A percentile compares a stretch with the other conserved stretches of the same genome.
Conservation (phyloP, 2,113 vertebrate genomes). For the Cranoglanis bouderius region DNA sequence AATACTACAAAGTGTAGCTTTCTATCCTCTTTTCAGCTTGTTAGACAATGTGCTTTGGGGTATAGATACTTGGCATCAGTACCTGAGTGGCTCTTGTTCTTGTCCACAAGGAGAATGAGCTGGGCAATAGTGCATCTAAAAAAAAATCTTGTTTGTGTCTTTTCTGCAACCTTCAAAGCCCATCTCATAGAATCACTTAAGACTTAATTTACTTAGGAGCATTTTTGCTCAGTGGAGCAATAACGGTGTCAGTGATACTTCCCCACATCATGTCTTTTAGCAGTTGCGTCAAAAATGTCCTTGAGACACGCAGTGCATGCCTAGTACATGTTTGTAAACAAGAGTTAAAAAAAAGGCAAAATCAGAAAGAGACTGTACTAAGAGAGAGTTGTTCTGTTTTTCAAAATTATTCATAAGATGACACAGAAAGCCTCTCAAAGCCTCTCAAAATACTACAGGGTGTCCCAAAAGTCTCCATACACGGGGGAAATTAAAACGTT, state of each 20-base stretch:
- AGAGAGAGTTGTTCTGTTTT: background rate
- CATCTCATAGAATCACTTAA: conserved; percentile 23
- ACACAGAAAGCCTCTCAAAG: background rate
- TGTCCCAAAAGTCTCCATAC: no score
- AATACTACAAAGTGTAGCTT: conserved; percentile 31
- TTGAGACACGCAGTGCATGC: background rate
- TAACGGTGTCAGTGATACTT: conserved; percentile 26
- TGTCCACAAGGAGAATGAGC: background rate
- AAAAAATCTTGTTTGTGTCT: conserved; percentile 18
- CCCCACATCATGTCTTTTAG: conserved; percentile 21
- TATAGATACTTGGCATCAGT: conserved; percentile 5
- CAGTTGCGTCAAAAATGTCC: conserved; percentile 31
- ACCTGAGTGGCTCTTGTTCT: background rate
- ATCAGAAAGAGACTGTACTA: background rate
- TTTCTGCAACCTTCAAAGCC: background rate
- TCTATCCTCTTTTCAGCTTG: conserved; percentile 24
- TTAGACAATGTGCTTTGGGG: conserved; percentile 22
- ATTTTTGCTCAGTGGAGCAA: conserved; percentile 40
- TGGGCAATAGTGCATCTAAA: background rate
- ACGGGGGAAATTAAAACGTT: no score
- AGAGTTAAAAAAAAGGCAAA: conserved; percentile 1
- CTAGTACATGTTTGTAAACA: conserved; percentile 33
- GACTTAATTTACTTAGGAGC: conserved; percentile 37
- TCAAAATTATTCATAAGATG: background rate
- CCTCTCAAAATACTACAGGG: background rate